Conservation (phyloP, 2,888 invertebrate genomes). For the Apocheima hispidaria region DNA sequence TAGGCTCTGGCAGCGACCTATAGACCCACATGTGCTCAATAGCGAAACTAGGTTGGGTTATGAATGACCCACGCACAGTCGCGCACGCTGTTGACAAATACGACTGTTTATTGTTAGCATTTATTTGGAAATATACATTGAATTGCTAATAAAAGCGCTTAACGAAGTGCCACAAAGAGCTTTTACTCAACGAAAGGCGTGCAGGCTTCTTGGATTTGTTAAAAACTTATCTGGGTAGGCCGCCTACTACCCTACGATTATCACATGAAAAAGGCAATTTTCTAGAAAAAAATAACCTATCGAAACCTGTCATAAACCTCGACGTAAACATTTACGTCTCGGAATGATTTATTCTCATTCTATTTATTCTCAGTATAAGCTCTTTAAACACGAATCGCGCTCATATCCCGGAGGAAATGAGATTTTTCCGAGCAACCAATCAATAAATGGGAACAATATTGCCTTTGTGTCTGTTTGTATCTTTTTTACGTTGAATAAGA, state of each 20-base stretch:
- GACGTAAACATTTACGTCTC: constrained; percentile 10
- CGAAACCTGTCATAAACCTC: neutral
- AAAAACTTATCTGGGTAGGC: too few species aligned
- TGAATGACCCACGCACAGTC: too few species aligned
- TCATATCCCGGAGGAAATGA: constrained; percentile 49
- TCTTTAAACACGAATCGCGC: constrained; percentile 39
- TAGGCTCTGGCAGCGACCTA: too few species aligned
- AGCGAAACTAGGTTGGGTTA: too few species aligned
- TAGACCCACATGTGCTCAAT: too few species aligned
- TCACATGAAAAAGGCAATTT: constrained; percentile 4
- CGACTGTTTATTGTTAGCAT: too few species aligned
- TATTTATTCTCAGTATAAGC: constrained; percentile 35
- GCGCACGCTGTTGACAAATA: too few species aligned
- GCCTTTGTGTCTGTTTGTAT: constrained; percentile 37
- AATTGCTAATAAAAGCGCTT: neutral
- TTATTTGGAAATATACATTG: too few species aligned
- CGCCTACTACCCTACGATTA: neutral
- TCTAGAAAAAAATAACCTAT: constrained; percentile 6
- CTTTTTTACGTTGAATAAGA: constrained; percentile 40
- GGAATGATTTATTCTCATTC: constrained; percentile 37
- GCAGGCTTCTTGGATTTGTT: too few species aligned
- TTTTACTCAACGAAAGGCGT: neutral
- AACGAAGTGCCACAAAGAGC: neutral
- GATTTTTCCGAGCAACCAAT: constrained; percentile 50
- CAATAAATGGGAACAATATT: constrained; percentile 47